A percentile compares a stretch with the other conserved stretches of the same genome.
phyloP scores from a whole-genome alignment of 2,113 vertebrate genomes.

The Rhinichthys klamathensis region DNA sequence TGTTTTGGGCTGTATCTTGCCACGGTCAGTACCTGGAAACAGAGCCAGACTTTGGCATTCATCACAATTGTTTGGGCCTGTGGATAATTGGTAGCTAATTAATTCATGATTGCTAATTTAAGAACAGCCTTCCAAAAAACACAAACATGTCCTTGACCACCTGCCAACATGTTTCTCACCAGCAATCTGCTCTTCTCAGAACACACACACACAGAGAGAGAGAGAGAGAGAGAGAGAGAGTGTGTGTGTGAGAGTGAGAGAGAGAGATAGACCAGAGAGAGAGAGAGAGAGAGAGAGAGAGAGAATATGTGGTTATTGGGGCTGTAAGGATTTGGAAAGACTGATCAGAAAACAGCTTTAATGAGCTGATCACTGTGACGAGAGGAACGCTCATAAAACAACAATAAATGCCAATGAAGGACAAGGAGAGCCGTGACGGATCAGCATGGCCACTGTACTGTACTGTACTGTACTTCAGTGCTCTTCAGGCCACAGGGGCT shows the following conservation, averaged over 20 bases:
- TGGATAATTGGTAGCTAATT: constrained; percentile 53
- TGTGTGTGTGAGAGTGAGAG: not conserved
- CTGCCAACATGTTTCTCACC: constrained; percentile 55
- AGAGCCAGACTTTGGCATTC: constrained; percentile 42
- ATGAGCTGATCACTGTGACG: constrained; percentile 1
- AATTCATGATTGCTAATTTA: constrained; percentile 58
- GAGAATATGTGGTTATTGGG: too few species aligned
- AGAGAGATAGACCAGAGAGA: too few species aligned
- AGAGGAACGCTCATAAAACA: not conserved
- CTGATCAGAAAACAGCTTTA: constrained; percentile 30
- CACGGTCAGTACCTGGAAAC: constrained; percentile 34
- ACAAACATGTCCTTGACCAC: constrained; percentile 55
- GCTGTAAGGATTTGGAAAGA: too few species aligned
- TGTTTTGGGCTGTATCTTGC: constrained; percentile 18
- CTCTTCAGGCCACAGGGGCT: not conserved
- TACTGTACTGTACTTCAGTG: not conserved
- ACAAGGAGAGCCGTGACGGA: not conserved
- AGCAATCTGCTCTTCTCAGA: constrained; percentile 49
- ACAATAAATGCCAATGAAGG: constrained; percentile 15
- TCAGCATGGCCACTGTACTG: too few species aligned
- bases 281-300: too few species aligned
- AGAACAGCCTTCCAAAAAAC: constrained; percentile 50
- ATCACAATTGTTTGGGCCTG: constrained; percentile 52
- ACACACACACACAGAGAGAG: constrained; percentile 11
- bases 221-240: constrained; percentile 1